Evolutionary conservation across 2,797 vertebrate species (phyloP).

Genomic region (Artibeus jamaicensis): DNA sequence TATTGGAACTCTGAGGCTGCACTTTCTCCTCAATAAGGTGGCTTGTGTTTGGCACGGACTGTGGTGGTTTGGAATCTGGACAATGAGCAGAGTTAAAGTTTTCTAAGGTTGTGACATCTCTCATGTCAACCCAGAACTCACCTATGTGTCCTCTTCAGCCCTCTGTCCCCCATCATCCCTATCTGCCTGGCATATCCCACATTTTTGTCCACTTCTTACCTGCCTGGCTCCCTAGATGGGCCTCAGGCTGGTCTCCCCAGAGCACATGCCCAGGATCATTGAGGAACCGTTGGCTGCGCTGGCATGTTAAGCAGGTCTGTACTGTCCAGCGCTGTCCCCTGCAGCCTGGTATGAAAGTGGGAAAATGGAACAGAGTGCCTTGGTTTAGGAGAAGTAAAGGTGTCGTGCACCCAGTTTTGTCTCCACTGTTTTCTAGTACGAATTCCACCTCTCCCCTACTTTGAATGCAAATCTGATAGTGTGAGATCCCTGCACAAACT

Average conservation of each 20-base stretch:
- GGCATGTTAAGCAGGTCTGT: constrained; percentile 87
- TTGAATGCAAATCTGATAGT: not conserved
- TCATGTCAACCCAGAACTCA: not conserved
- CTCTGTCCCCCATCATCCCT: not conserved
- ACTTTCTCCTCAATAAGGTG: not conserved
- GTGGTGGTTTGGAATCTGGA: constrained; percentile 50
- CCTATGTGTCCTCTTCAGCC: not conserved
- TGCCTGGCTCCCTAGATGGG: constrained; percentile 85
- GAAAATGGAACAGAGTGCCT: not conserved
- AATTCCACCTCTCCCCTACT: not conserved
- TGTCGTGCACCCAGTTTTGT: not conserved
- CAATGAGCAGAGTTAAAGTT: not conserved
- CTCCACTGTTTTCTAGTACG: not conserved
- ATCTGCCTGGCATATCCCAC: not conserved
- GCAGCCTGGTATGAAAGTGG: constrained; percentile 45
- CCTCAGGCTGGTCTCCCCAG: constrained; percentile 89
- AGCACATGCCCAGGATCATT: constrained; percentile 87
- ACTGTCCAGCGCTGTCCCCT: constrained; percentile 84
- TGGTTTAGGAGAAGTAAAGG: not conserved
- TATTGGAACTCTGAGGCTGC: not conserved
- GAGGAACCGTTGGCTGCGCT: constrained; percentile 84
- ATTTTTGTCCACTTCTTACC: constrained; percentile 72
- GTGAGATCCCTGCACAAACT: not conserved
- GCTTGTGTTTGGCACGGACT: constrained; percentile 15
- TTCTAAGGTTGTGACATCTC: not conserved